phyloP scores from a whole-genome alignment of 1,140 invertebrate species.

The Odontomachus brunneus region DNA sequence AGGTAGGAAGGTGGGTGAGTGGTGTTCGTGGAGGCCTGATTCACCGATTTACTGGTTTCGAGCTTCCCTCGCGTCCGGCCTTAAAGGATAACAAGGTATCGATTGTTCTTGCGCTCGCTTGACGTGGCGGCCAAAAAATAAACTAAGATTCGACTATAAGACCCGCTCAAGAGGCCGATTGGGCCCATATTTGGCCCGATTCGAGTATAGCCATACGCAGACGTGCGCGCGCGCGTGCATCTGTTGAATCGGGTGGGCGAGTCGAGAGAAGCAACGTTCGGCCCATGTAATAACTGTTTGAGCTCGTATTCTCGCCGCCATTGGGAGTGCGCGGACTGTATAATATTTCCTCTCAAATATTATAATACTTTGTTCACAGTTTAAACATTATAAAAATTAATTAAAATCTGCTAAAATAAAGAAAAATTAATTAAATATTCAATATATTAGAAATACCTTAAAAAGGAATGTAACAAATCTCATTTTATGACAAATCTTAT shows the following conservation, averaged over 20 bases:
- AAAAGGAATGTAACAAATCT: not conserved
- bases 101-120: constrained; percentile 48
- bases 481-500: no score
- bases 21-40: constrained; percentile 1
- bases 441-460: not conserved
- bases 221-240: not conserved
- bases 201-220: constrained; percentile 31
- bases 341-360: no score
- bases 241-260: constrained; percentile 15
- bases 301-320: not conserved
- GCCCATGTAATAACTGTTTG: not conserved
- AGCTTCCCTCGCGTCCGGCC: not conserved
- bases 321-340: no score
- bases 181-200: constrained; percentile 62
- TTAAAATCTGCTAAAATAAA: not conserved
- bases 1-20: constrained; percentile 6
- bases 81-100: constrained; percentile 56
- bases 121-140: constrained; percentile 32
- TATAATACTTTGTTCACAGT: not conserved
- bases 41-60: constrained; percentile 36
- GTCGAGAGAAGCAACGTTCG: constrained; percentile 15
- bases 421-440: not conserved
- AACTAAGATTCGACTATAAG: constrained; percentile 59
- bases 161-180: constrained; percentile 26
- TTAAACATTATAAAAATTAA: not conserved